phyloP scores from a whole-genome alignment of 2,113 vertebrate species.

The Brachypodius melanocephalos region DNA sequence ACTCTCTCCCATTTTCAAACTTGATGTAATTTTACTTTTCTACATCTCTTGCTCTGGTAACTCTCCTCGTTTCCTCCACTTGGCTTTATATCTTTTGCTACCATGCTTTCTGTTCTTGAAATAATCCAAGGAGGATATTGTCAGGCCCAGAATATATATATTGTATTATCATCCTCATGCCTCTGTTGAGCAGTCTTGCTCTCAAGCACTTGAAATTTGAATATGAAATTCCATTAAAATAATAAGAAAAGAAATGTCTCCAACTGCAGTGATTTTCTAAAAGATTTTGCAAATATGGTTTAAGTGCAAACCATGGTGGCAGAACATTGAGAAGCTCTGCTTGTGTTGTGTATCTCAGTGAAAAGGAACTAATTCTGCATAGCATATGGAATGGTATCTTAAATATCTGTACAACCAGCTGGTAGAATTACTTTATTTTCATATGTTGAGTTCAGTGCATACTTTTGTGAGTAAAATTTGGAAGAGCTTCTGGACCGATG shows the following conservation, averaged over 20 bases:
- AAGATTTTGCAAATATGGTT: neutral
- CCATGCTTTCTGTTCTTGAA: neutral
- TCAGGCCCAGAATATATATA: neutral
- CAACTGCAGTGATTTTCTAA: neutral
- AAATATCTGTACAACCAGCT: constrained; percentile 31
- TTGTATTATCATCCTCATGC: neutral
- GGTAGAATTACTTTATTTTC: constrained; percentile 22
- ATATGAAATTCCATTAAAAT: neutral
- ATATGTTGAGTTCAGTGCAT: neutral
- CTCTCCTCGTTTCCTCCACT: neutral
- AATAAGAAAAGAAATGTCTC: neutral
- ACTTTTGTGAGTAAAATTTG: neutral
- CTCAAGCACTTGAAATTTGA: neutral
- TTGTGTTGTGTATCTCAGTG: neutral
- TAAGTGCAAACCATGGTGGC: neutral
- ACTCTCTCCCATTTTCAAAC: neutral
- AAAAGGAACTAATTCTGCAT: constrained; percentile 2
- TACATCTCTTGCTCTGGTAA: neutral
- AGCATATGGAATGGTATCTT: constrained; percentile 19
- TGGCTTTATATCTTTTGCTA: neutral
- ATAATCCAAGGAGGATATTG: neutral
- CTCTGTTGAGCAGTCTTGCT: neutral
- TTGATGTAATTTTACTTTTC: neutral
- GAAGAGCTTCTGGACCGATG: neutral
- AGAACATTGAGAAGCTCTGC: neutral